phyloP scores from a whole-genome alignment of 2,888 invertebrate species.

The Drosophila aldrichi region DNA sequence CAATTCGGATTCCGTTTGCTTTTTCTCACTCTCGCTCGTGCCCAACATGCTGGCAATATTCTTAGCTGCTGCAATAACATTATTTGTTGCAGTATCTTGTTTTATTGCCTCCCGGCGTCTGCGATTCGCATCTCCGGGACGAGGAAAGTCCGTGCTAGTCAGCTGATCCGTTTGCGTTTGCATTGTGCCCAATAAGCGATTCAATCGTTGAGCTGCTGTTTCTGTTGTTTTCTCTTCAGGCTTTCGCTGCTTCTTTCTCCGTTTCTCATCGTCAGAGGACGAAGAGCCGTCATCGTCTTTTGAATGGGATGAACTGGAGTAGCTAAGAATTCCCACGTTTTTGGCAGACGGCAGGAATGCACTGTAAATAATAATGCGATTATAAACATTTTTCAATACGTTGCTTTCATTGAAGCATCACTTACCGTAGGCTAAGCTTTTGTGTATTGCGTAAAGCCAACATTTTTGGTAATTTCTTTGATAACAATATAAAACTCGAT shows the following conservation, averaged over 20 bases:
- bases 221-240: slow-evolving; percentile 46
- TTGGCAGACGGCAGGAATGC: slow-evolving; percentile 62
- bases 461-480: slow-evolving; percentile 56
- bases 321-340: slow-evolving; percentile 64
- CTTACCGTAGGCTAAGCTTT: slow-evolving; percentile 53
- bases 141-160: slow-evolving; percentile 62
- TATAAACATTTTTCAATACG: background rate
- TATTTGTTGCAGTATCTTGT: slow-evolving; percentile 63
- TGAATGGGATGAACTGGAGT: slow-evolving; percentile 61
- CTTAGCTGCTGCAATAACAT: slow-evolving; percentile 87
- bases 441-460: slow-evolving; percentile 47
- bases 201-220: slow-evolving; percentile 82
- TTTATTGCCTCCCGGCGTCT: slow-evolving; percentile 63
- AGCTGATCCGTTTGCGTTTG: slow-evolving; percentile 79
- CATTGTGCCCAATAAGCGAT: slow-evolving; percentile 83
- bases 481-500: slow-evolving; percentile 33
- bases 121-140: slow-evolving; percentile 78
- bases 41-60: slow-evolving; percentile 90
- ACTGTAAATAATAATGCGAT: slow-evolving; percentile 18
- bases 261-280: slow-evolving; percentile 81
- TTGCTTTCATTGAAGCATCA: background rate
- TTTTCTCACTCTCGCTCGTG: slow-evolving; percentile 88
- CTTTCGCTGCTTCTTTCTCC: slow-evolving; percentile 54
- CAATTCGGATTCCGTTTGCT: slow-evolving; percentile 90
- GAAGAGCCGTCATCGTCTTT: slow-evolving; percentile 69